A percentile compares a stretch with the other conserved stretches of the same genome.
Conservation (phyloP, 53 echinoderm and acorn worm genomes). For the Arbacia lixula region DNA sequence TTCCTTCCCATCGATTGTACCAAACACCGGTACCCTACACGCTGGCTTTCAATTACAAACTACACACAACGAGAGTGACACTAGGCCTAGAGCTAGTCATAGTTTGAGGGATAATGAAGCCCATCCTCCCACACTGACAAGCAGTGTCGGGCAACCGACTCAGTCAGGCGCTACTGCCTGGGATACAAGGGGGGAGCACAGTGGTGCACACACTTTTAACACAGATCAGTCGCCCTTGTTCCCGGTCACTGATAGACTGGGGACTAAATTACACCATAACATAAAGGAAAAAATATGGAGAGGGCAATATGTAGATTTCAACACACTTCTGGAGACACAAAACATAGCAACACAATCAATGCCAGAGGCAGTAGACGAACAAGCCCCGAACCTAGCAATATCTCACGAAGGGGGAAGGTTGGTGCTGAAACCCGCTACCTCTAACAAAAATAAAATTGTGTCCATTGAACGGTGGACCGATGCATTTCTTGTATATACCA, state of each 20-base stretch:
- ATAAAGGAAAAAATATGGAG: no score
- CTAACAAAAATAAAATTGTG: no score
- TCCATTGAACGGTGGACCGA: no score
- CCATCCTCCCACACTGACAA: background rate
- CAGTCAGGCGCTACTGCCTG: constrained; percentile 17
- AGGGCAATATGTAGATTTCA: no score
- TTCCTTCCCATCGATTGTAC: constrained; percentile 17
- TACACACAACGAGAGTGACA: constrained; percentile 5
- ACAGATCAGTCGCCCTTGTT: constrained; percentile 20
- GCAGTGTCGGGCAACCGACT: constrained; percentile 23
- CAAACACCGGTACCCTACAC: constrained; percentile 22
- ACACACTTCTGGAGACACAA: no score
- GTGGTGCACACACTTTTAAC: background rate
- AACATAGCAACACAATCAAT: no score
- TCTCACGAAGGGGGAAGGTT: no score
- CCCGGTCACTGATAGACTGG: constrained; percentile 3
- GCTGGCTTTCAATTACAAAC: background rate
- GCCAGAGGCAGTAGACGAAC: no score
- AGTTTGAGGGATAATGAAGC: constrained; percentile 7
- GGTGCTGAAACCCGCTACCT: no score
- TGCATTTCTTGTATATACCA: no score
- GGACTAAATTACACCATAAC: background rate
- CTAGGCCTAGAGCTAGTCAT: background rate
- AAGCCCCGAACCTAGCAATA: no score
- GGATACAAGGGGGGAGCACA: constrained; percentile 19